Percentiles rank a stretch among this genome's conserved stretches.
Evolutionary conservation across 2,888 invertebrate genomes (phyloP).

Genomic region (Anaspis maculata): DNA sequence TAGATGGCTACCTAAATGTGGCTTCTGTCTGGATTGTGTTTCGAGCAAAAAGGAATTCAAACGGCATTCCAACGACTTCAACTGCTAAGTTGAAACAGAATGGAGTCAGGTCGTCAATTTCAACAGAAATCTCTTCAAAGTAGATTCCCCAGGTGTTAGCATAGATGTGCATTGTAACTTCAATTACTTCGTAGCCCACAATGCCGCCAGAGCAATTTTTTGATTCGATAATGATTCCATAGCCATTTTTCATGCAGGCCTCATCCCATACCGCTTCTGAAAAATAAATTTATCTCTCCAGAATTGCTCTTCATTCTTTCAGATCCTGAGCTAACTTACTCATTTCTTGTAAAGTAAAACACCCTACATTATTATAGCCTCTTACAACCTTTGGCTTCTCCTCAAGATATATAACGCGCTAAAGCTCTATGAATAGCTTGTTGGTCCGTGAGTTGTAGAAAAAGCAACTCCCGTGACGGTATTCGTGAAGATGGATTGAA

Average conservation of each 20-base stretch:
- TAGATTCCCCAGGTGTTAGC: slow-evolving; percentile 45
- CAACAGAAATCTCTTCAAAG: slow-evolving; percentile 38
- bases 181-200: slow-evolving; percentile 22
- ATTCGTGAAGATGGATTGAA: too few species aligned
- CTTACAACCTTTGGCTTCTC: too few species aligned
- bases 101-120: slow-evolving; percentile 33
- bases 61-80: slow-evolving; percentile 36
- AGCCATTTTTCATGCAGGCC: slow-evolving; percentile 21
- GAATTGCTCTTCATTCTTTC: too few species aligned
- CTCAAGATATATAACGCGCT: too few species aligned
- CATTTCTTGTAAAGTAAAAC: too few species aligned
- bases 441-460: too few species aligned
- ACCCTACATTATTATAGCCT: too few species aligned
- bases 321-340: too few species aligned
- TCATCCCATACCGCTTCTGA: slow-evolving; percentile 29
- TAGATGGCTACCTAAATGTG: slow-evolving; percentile 27
- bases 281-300: slow-evolving; percentile 5
- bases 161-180: slow-evolving; percentile 37
- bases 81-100: slow-evolving; percentile 36
- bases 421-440: too few species aligned
- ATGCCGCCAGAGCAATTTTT: slow-evolving; percentile 26
- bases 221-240: slow-evolving; percentile 35
- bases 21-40: slow-evolving; percentile 28
- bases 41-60: slow-evolving; percentile 36
- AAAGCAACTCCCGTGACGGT: too few species aligned